Percentiles rank a stretch among this genome's conserved stretches.
phyloP scores from a whole-genome alignment of 2,113 vertebrate genomes.

The Peromyscus maniculatus region DNA sequence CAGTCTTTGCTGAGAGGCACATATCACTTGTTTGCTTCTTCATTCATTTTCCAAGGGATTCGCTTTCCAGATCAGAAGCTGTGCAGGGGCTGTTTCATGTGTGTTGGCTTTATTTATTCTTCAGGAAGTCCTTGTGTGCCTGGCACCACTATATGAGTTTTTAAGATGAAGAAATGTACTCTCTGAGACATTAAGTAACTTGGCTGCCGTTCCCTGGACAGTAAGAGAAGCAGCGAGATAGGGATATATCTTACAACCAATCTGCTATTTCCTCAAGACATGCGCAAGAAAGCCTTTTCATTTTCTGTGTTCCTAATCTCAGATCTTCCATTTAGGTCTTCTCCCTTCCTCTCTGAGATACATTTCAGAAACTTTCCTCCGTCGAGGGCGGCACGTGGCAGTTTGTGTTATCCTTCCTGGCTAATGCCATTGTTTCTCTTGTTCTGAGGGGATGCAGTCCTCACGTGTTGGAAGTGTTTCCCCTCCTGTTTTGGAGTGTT shows the following conservation, averaged over 20 bases:
- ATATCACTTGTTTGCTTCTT: not conserved
- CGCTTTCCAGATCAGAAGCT: not conserved
- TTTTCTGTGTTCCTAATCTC: constrained; percentile 35
- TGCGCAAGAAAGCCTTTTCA: not conserved
- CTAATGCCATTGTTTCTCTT: not conserved
- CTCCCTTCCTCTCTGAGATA: constrained; percentile 16
- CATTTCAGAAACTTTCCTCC: not conserved
- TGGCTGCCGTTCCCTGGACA: not conserved
- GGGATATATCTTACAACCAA: not conserved
- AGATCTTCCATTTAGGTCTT: not conserved
- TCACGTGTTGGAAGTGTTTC: not conserved
- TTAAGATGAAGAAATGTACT: constrained; percentile 3
- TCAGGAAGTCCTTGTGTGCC: not conserved
- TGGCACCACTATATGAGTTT: not conserved
- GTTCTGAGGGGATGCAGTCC: not conserved
- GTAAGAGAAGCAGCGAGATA: not conserved
- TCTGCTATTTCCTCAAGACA: not conserved
- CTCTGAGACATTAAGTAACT: not conserved
- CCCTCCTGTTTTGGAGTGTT: not conserved
- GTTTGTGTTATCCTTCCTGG: not conserved
- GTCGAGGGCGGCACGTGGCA: not conserved
- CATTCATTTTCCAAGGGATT: not conserved
- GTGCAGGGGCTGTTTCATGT: not conserved
- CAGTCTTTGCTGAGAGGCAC: not conserved
- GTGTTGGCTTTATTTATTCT: not conserved